These are phyloP conservation scores for Alectoris magna DNA, from an alignment of 2,797 vertebrate species.

Conservation along the genomic window DNA sequence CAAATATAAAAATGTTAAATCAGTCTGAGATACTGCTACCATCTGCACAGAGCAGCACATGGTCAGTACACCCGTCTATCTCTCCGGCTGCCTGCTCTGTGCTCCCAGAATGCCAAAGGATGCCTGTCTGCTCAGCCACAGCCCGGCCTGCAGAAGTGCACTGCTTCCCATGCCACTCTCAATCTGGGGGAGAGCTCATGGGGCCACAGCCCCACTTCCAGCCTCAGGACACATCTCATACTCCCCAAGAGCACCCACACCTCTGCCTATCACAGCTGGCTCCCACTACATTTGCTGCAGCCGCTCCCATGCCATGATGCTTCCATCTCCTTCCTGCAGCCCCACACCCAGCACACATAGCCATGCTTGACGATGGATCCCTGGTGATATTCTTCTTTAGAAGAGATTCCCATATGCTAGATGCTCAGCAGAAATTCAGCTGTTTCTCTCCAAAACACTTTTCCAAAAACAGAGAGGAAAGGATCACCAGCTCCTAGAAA, in stretches of 20 bases:
- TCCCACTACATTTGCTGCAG: fast-evolving
- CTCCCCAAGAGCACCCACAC: too few species aligned
- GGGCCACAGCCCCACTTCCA: background rate
- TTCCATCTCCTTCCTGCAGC: background rate
- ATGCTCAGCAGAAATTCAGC: background rate
- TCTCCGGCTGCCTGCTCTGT: background rate
- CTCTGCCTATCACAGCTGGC: fast-evolving
- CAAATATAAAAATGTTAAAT: fast-evolving
- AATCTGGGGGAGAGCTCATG: background rate
- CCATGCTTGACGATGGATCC: background rate
- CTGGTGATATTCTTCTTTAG: background rate
- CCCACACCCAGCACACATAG: background rate
- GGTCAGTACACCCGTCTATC: fast-evolving
- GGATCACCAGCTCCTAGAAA: background rate
- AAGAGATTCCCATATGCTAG: background rate
- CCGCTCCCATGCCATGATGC: too few species aligned
- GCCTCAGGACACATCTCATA: too few species aligned
- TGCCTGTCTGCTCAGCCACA: fast-evolving
- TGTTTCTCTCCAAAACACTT: background rate
- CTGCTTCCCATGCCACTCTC: background rate
- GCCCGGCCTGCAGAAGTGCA: background rate
- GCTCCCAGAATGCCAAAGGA: background rate
- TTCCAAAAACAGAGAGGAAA: background rate
- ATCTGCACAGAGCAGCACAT: fast-evolving
- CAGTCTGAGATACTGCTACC: background rate